phyloP scores from a whole-genome alignment of 2,797 vertebrate genomes.

The Coilia nasus region DNA sequence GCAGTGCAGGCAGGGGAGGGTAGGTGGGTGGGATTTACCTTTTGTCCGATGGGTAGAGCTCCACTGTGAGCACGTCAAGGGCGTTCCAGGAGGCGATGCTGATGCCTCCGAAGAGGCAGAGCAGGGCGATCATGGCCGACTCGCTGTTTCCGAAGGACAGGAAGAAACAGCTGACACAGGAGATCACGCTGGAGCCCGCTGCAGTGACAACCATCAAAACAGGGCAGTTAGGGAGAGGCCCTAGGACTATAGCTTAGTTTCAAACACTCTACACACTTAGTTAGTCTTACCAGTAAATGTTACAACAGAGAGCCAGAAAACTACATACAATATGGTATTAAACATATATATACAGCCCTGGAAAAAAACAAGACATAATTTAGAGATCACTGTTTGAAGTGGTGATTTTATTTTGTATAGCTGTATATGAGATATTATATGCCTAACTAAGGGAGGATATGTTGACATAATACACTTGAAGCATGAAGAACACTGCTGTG shows the following conservation, averaged over 20 bases:
- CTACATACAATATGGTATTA: not conserved
- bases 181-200: constrained; percentile 97
- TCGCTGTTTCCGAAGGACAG: constrained; percentile 96
- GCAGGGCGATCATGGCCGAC: constrained; percentile 96
- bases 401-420: not conserved
- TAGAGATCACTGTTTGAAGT: too few species aligned
- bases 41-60: constrained; percentile 95
- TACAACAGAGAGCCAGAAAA: not conserved
- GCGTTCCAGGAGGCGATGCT: constrained; percentile 97
- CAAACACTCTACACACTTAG: not conserved
- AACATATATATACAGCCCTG: too few species aligned
- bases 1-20: too few species aligned
- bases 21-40: constrained; percentile 71
- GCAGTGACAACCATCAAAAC: constrained; percentile 32
- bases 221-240: not conserved
- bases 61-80: constrained; percentile 93
- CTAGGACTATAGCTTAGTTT: not conserved
- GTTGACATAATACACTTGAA: not conserved
- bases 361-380: too few species aligned
- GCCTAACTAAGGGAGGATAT: not conserved
- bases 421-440: not conserved
- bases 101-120: constrained; percentile 95
- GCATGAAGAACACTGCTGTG: not conserved
- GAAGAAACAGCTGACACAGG: constrained; percentile 97
- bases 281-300: not conserved